Base-by-base conservation (phyloP, 2,888 invertebrate species). In the Harpalus rufipes region DNA sequence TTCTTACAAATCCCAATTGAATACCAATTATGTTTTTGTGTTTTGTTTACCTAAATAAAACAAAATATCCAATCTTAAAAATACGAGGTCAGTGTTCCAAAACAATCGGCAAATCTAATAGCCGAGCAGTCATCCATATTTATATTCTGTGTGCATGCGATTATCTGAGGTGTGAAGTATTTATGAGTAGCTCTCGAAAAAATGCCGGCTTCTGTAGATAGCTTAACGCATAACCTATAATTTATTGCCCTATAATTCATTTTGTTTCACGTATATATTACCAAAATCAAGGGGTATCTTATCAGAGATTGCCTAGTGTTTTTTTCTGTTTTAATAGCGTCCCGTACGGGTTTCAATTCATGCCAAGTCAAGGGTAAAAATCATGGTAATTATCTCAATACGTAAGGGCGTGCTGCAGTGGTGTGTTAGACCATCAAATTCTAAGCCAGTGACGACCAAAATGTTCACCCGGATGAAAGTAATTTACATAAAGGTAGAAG, bases 211-310 rank as follows among this genome's bases (percentile, higher is more conserved):
- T 74, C 72, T 74, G 72, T 74, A 44, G 72, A 72, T 41, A 18
- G 72, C 21, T 32, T 80, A 80, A 41, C 82, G 44, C 21, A 59
- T 80, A 80, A 41, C 82, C 82, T 82, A 74, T 82, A 82, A 82
- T 82, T 82, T 82, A 82, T 82, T 25, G 41, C 72, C 16, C 84
- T 63, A 78, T 84, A 84, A 83, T 41, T 83, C 83, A 83, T 83
- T 76, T 76, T 78, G 65, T 84, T 78, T 58, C 41, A 18, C 32
- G 78, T 58, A 7, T 56, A 18, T 78, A 74, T 78, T 78, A 78
- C 78, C 18, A 18, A 59, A 41, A 58, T 61, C 58, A 41, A 44
- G 56, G 84, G 84, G 68, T 78, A 78, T 84, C 84, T 65, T 84
- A 65, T 78, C 76, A 78, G 21, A 58, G 51, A 84, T 84, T 76